A percentile compares a stretch with the other conserved stretches of the same genome.
phyloP scores from a whole-genome alignment of 2,888 invertebrate species.

The Protodeltote pygarga region DNA sequence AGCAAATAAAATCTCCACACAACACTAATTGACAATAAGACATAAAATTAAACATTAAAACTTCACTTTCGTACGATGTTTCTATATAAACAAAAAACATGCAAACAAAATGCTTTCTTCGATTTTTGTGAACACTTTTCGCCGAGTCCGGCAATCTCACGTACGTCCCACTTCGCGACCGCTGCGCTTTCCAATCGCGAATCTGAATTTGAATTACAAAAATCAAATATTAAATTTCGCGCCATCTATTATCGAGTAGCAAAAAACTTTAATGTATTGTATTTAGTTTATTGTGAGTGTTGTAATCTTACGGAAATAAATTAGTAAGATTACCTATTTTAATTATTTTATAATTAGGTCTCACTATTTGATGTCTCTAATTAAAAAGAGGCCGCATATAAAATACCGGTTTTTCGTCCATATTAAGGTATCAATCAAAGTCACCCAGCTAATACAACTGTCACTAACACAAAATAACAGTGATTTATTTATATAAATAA shows the following conservation, averaged over 20 bases:
- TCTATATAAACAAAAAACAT: constrained; percentile 47
- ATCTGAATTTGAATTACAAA: constrained; percentile 38
- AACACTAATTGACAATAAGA: constrained; percentile 18
- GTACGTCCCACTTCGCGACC: constrained; percentile 55
- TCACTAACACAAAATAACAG: constrained; percentile 4
- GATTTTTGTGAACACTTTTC: constrained; percentile 47
- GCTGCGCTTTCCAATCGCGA: constrained; percentile 59
- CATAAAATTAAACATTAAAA: constrained; percentile 17
- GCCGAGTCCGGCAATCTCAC: constrained; percentile 46
- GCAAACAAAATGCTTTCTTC: constrained; percentile 47
- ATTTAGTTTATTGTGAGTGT: not conserved
- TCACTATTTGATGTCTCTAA: too few species aligned
- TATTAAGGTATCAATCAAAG: too few species aligned
- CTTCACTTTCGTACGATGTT: constrained; percentile 40
- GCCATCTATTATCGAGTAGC: constrained; percentile 32
- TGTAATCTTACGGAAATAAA: too few species aligned
- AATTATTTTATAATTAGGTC: too few species aligned
- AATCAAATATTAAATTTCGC: constrained; percentile 23
- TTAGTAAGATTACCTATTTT: too few species aligned
- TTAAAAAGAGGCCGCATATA: too few species aligned
- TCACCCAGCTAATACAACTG: not conserved
- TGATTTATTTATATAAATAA: too few species aligned
- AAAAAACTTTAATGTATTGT: not conserved
- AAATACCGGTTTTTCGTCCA: too few species aligned
- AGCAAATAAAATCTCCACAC: constrained; percentile 17